phyloP scores from a whole-genome alignment of 1,140 invertebrate species.

The Cotesia chilonis region DNA sequence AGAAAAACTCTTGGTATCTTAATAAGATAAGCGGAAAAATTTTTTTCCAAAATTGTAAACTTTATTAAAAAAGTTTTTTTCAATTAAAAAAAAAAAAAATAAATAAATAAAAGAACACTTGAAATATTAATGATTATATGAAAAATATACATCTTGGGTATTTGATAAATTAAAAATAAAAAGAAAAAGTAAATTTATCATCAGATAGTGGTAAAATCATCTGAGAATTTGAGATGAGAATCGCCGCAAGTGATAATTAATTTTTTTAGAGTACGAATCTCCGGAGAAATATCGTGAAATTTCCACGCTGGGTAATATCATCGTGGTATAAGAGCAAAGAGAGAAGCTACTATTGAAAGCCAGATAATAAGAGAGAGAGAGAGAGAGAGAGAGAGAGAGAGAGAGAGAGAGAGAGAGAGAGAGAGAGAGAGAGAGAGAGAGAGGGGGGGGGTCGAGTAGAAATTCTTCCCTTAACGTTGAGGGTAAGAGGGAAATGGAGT shows the following conservation, averaged over 20 bases:
- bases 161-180: slow-evolving; percentile 12
- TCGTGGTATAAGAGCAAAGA: slow-evolving; percentile 34
- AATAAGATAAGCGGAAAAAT: not conserved
- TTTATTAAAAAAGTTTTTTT: too few species aligned
- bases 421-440: slow-evolving; percentile 32
- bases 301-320: slow-evolving; percentile 49
- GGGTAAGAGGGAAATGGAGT: slow-evolving; percentile 29
- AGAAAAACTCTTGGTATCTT: not conserved
- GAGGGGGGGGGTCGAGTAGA: slow-evolving; percentile 37
- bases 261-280: slow-evolving; percentile 42
- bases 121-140: not conserved
- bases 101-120: not conserved
- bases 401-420: too few species aligned
- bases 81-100: too few species aligned
- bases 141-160: slow-evolving; percentile 26
- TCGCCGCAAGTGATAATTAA: slow-evolving; percentile 45
- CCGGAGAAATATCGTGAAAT: slow-evolving; percentile 50
- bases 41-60: not conserved
- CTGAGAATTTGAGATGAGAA: slow-evolving; percentile 30
- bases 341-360: not conserved
- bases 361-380: slow-evolving; percentile 32
- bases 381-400: slow-evolving; percentile 1
- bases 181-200: slow-evolving; percentile 38
- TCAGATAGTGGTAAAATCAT: slow-evolving; percentile 40
- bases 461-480: slow-evolving; percentile 44